These are phyloP conservation scores for Notodonta ziczac DNA, from an alignment of 2,888 invertebrate genomes.

Conservation along the genomic window DNA sequence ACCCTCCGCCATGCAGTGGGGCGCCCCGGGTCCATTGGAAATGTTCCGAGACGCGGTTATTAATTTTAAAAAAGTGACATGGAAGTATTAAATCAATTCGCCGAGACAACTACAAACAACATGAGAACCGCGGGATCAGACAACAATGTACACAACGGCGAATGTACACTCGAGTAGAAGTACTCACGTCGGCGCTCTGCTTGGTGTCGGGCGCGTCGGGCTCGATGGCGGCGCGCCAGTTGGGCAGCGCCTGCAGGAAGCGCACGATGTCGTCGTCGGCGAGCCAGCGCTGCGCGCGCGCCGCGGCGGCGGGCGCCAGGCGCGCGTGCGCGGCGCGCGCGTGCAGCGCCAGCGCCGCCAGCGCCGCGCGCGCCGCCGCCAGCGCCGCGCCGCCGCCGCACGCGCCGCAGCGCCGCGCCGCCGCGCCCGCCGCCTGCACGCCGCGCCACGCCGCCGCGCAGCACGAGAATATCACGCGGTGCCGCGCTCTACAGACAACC, in stretches of 20 bases:
- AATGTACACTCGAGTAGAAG: too few relatives aligned
- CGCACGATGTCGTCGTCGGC: constrained; percentile 97
- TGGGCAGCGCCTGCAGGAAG: constrained; percentile 90
- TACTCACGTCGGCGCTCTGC: constrained; percentile 35
- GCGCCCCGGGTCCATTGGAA: too few relatives aligned
- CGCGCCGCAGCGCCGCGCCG: constrained; percentile 47
- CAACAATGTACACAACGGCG: too few relatives aligned
- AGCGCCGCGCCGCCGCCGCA: constrained; percentile 55
- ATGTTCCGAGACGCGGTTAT: too few relatives aligned
- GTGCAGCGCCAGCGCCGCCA: constrained; percentile 48
- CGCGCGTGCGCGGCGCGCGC: constrained; percentile 46
- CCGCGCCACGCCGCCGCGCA: constrained; percentile 57
- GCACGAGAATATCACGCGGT: constrained; percentile 61
- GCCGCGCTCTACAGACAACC: constrained; percentile 70
- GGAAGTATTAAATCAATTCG: too few relatives aligned
- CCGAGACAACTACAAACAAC: too few relatives aligned
- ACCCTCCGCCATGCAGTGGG: too few relatives aligned
- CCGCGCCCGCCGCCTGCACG: constrained; percentile 23
- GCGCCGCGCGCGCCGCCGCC: constrained; percentile 50
- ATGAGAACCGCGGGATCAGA: too few relatives aligned
- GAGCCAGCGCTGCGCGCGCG: constrained; percentile 84
- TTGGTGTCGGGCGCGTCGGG: constrained; percentile 13
- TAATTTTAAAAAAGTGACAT: too few relatives aligned
- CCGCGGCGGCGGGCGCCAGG: constrained; percentile 39
- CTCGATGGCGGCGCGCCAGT: constrained; percentile 56